Percentiles rank a stretch among this genome's conserved stretches.
phyloP scores from a whole-genome alignment of 1,140 invertebrate species.

The Euschistus heros region DNA sequence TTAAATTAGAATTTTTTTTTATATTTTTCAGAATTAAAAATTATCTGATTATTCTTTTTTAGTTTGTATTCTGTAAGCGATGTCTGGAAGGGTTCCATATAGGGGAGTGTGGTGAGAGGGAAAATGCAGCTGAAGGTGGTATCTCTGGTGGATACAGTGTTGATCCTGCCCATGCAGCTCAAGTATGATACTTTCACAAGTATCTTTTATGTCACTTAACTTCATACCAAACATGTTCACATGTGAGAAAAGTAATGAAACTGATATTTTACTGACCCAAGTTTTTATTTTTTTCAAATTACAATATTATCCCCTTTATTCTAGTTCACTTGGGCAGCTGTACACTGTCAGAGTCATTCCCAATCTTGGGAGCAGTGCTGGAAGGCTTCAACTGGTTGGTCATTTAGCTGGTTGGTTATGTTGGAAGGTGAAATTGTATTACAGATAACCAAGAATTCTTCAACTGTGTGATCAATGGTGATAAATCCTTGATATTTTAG shows the following conservation, averaged over 20 bases:
- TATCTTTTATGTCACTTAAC: neutral
- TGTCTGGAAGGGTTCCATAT: slow-evolving; percentile 72
- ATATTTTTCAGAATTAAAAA: neutral
- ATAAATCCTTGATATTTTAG: slow-evolving; percentile 29
- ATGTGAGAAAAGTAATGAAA: no score
- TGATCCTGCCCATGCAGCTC: slow-evolving; percentile 45
- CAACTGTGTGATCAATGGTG: slow-evolving; percentile 15
- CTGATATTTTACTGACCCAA: no score
- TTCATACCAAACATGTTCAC: no score
- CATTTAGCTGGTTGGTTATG: no score
- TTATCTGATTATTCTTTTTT: neutral
- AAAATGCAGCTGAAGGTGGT: slow-evolving; percentile 31
- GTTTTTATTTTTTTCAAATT: no score
- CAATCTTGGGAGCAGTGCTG: no score
- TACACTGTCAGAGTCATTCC: no score
- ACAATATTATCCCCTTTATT: no score
- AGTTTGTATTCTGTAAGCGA: slow-evolving; percentile 66
- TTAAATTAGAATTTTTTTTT: neutral
- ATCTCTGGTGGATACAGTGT: slow-evolving; percentile 42
- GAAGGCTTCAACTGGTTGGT: no score
- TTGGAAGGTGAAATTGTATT: no score
- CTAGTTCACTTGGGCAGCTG: no score
- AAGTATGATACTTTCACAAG: slow-evolving; percentile 35
- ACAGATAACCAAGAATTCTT: no score
- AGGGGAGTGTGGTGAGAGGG: slow-evolving; percentile 49